Evolutionary conservation across 2,888 invertebrate genomes (phyloP), one percentile per base, ranked within the genome.

Genomic region (Drosophila neotestacea): DNA sequence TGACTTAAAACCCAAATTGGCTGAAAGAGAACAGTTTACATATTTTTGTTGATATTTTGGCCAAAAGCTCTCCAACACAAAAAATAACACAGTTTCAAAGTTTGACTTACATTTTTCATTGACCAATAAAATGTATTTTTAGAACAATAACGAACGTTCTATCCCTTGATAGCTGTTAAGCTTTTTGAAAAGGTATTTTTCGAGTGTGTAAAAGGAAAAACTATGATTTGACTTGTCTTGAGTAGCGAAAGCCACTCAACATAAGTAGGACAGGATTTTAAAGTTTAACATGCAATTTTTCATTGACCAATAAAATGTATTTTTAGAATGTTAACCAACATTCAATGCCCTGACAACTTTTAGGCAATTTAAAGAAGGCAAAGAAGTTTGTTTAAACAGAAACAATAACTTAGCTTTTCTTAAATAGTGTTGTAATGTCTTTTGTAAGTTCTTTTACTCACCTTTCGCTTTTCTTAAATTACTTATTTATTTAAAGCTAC

Each of bases 41-140:
- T 27, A 52, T 16, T 32, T 32, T 34, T 38, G n/a, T 51, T 36
- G 13, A 6, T 47, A 22, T 30, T 28, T 13, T n/a, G 28, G 47
- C 1, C 7, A 16, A 32, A 47, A 47, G 28, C n/a, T 9, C 16
- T 16, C 16, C 16, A 16, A 16, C 16, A 16, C 11, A 9, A n/a
- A 28, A 30, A 27, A 39, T 1, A 39, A 39, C 28, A 5, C 22
- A 4, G 4, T 9, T 34, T 34, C 34, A 34, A 9, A 44, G 32
- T 55, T 42, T 36, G 44, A 36, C 55, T 27, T 55, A 9, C 55
- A 13, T 22, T 34, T 42, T 34, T 22, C 32, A 34, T 54, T 42
- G 54, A 27, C 42, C 44, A 44, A 44, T 34, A 42, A 42, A 42
- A 42, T 42, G 42, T 55, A 42, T 55, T 42, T 55, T 42, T 55